Evolutionary conservation across 2,113 vertebrate species (phyloP).

Genomic region (Ictidomys tridecemlineatus): DNA sequence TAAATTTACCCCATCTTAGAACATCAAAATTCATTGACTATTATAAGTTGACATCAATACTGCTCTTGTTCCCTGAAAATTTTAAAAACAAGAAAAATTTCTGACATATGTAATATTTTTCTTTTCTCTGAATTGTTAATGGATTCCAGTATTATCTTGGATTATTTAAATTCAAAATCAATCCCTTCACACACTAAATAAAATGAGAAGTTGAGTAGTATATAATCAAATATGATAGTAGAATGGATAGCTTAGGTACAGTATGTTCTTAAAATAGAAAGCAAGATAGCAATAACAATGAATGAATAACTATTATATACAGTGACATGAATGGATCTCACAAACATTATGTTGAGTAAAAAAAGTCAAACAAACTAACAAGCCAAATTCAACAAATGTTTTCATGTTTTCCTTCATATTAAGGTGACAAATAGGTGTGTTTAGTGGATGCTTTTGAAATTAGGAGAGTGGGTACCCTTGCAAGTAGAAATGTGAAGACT

Average conservation of each 20-base stretch:
- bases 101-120: neutral
- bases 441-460: neutral
- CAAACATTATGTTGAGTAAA: neutral
- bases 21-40: neutral
- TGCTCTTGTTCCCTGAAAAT: neutral
- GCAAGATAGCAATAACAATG: too few relatives aligned
- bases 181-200: neutral
- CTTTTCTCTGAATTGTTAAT: neutral
- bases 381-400: too few relatives aligned
- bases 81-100: neutral
- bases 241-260: neutral
- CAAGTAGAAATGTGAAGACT: accelerated
- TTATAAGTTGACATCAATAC: neutral
- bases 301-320: too few relatives aligned
- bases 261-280: neutral
- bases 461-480: neutral
- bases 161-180: neutral
- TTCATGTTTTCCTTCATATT: neutral
- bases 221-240: neutral
- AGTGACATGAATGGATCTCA: too few relatives aligned
- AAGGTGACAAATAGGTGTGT: neutral
- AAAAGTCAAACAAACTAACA: neutral
- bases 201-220: neutral
- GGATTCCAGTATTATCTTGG: neutral
- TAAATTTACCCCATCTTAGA: neutral